These are phyloP conservation scores for Anneissia japonica DNA, from an alignment of 35 echinoderm and acorn worm genomes.

Conservation along the genomic window DNA sequence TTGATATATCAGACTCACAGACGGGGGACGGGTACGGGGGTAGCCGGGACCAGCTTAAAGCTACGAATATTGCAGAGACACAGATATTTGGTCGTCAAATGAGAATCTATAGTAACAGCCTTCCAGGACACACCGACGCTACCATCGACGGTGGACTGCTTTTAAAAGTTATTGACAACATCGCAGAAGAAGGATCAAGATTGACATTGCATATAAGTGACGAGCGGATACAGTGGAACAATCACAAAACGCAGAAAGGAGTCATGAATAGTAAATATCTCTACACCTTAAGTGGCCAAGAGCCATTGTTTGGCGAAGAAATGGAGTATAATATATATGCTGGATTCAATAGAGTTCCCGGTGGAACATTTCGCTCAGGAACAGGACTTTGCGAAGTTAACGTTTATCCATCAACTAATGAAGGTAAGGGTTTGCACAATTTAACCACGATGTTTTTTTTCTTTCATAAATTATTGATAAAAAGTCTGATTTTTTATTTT, in stretches of 20 bases:
- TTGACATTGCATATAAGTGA: slow-evolving; percentile 74
- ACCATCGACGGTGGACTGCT: slow-evolving; percentile 85
- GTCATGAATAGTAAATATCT: slow-evolving; percentile 59
- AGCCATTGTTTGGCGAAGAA: slow-evolving; percentile 41
- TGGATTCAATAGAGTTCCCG: slow-evolving; percentile 88
- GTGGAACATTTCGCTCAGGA: slow-evolving; percentile 38
- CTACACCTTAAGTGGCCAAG: slow-evolving; percentile 70
- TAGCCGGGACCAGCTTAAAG: slow-evolving; percentile 27
- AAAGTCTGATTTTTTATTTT: too few species aligned
- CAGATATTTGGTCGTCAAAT: slow-evolving; percentile 76
- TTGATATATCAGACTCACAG: slow-evolving; percentile 82
- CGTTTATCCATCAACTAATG: slow-evolving; percentile 40
- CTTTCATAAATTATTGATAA: too few species aligned
- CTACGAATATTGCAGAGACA: slow-evolving; percentile 79
- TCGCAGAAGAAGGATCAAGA: slow-evolving; percentile 46
- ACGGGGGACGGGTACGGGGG: slow-evolving; percentile 88
- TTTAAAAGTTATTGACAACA: slow-evolving; percentile 78
- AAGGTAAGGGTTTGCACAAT: too few species aligned
- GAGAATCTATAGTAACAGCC: slow-evolving; percentile 78
- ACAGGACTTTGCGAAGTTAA: slow-evolving; percentile 81
- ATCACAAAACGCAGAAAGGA: slow-evolving; percentile 42
- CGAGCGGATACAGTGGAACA: slow-evolving; percentile 83
- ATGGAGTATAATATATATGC: slow-evolving; percentile 74
- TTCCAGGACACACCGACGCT: slow-evolving; percentile 60
- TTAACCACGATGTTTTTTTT: too few species aligned